Conservation (phyloP, 2,888 invertebrate species). For the Apotomis capreana region DNA sequence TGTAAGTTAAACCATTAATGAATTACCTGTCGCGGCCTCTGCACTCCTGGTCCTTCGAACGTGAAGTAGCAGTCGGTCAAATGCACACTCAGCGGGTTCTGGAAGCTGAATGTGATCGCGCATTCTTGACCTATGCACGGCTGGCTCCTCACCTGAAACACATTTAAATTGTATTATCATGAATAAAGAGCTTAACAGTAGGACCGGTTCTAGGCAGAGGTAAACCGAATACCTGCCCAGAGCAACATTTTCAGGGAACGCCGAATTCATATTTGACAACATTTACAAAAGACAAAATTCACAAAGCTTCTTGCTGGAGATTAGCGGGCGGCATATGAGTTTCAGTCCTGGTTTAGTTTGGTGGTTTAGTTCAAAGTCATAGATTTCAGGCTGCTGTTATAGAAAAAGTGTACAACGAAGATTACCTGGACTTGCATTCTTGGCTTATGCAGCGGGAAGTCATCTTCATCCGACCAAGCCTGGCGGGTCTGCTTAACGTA, state of each 20-base stretch:
- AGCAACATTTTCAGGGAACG: too few species aligned
- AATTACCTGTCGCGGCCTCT: conserved; percentile 82
- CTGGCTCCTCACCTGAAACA: conserved; percentile 71
- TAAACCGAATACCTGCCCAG: too few species aligned
- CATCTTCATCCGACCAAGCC: conserved; percentile 89
- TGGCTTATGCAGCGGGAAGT: conserved; percentile 87
- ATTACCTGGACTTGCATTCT: conserved; percentile 85
- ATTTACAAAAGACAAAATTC: too few species aligned
- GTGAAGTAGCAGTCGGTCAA: conserved; percentile 87
- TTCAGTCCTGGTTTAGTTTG: too few species aligned
- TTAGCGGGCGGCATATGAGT: too few species aligned
- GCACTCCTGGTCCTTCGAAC: conserved; percentile 87
- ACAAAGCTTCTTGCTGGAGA: too few species aligned
- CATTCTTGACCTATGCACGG: conserved; percentile 82
- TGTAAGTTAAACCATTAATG: not conserved
- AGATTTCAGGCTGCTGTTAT: too few species aligned
- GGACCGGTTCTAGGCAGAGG: too few species aligned
- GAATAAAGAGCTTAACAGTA: too few species aligned
- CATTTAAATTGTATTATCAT: conserved; percentile 1
- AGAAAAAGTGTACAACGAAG: not conserved
- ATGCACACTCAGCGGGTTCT: conserved; percentile 85
- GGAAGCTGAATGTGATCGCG: conserved; percentile 84
- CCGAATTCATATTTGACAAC: too few species aligned
- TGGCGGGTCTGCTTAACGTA: conserved; percentile 89
- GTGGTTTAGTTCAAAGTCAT: too few species aligned